Percentiles rank a stretch among this genome's conserved stretches.
phyloP scores from a whole-genome alignment of 2,888 invertebrate genomes.

The Eucera pruinosa region DNA sequence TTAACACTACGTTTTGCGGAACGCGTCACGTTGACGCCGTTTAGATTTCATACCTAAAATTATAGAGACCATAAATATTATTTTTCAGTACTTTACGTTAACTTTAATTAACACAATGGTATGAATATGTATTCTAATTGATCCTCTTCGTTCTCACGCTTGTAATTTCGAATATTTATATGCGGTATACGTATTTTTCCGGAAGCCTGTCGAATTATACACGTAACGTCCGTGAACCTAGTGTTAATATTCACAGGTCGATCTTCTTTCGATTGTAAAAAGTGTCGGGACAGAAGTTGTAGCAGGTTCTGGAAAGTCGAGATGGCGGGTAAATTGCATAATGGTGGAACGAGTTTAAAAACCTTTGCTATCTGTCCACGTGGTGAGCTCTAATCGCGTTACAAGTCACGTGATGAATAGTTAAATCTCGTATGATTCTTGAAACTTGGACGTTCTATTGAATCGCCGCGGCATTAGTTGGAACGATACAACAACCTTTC shows the following conservation, averaged over 20 bases:
- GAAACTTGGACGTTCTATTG: conserved; percentile 10
- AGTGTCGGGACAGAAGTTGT: not conserved
- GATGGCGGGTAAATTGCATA: conserved; percentile 30
- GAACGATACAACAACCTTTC: not conserved
- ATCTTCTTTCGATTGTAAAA: not conserved
- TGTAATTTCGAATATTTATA: too few relatives aligned
- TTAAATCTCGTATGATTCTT: conserved; percentile 43
- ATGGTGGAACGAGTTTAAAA: conserved; percentile 31
- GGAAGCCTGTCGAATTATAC: too few relatives aligned
- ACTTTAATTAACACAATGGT: too few relatives aligned
- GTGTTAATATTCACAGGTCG: not conserved
- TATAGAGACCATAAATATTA: too few relatives aligned
- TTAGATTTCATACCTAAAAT: too few relatives aligned
- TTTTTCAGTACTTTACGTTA: too few relatives aligned
- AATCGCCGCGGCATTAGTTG: not conserved
- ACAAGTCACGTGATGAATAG: conserved; percentile 44
- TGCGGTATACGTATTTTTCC: too few relatives aligned
- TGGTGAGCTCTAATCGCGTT: conserved; percentile 34
- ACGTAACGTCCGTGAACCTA: too few relatives aligned
- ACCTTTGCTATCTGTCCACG: conserved; percentile 49
- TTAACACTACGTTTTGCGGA: too few relatives aligned
- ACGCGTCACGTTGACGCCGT: too few relatives aligned
- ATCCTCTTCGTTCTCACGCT: too few relatives aligned
- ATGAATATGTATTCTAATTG: too few relatives aligned
- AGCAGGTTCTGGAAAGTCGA: not conserved